These are phyloP conservation scores for Acanthurus tractus DNA, from an alignment of 2,797 vertebrate genomes.

Conservation along the genomic window DNA sequence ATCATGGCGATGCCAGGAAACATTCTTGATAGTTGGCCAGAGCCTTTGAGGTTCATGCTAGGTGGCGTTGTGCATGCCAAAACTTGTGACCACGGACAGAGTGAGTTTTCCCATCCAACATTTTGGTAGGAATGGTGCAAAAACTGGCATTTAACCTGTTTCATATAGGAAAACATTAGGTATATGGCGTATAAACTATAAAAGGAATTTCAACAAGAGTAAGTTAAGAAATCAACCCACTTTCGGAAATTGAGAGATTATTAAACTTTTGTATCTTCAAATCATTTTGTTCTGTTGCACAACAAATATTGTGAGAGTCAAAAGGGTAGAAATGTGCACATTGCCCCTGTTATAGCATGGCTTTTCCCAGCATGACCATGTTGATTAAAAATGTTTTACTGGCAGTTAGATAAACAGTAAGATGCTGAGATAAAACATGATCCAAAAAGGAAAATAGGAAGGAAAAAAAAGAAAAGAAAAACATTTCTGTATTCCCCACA, in stretches of 20 bases:
- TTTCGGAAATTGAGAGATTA: too few species aligned
- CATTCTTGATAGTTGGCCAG: slow-evolving; percentile 57
- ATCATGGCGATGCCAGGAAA: slow-evolving; percentile 45
- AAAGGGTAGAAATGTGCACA: background rate
- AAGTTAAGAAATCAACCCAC: too few species aligned
- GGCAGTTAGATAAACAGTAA: background rate
- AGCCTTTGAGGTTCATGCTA: slow-evolving; percentile 4
- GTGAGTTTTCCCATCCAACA: slow-evolving; percentile 20
- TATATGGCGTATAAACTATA: background rate
- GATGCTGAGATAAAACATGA: background rate
- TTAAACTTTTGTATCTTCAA: background rate
- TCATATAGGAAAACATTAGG: background rate
- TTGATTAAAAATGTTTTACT: background rate
- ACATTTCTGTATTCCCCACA: slow-evolving; percentile 5
- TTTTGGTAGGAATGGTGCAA: background rate
- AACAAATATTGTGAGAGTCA: slow-evolving; percentile 2
- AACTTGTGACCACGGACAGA: slow-evolving; percentile 33
- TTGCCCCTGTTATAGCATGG: background rate
- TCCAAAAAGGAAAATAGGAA: too few species aligned
- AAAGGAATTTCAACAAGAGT: background rate
- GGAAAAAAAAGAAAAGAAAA: background rate
- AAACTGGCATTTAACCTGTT: background rate
- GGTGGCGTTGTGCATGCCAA: slow-evolving; percentile 17
- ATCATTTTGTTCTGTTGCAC: background rate
- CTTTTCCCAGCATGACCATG: slow-evolving; percentile 6